phyloP scores from a whole-genome alignment of 2,113 vertebrate species.

The mouse (Mus musculus) region DNA sequence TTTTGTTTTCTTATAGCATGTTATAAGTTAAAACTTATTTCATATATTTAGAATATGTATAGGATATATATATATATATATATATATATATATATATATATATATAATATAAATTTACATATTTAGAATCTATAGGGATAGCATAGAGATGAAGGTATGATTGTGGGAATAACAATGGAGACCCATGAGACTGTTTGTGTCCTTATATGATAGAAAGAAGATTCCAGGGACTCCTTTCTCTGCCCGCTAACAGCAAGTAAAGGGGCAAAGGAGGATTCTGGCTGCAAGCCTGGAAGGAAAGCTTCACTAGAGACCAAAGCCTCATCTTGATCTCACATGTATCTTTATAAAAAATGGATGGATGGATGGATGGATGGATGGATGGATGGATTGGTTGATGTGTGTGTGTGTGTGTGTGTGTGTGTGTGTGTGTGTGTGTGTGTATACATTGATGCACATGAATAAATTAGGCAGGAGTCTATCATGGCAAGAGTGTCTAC shows the following conservation, averaged over 20 bases:
- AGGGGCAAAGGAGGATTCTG: background rate
- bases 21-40: background rate
- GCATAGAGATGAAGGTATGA: background rate
- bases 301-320: background rate
- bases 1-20: background rate
- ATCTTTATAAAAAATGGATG: background rate
- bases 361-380: background rate
- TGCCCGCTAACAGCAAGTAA: background rate
- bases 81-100: no score
- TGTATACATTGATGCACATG: background rate
- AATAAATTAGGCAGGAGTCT: background rate
- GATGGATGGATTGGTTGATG: background rate
- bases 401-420: background rate
- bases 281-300: background rate
- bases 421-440: background rate
- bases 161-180: background rate
- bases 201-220: background rate
- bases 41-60: background rate
- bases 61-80: no score
- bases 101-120: no score
- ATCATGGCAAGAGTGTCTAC: background rate
- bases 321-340: background rate
- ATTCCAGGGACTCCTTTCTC: background rate
- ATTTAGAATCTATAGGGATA: background rate
- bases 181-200: background rate